Percentiles rank a stretch among this genome's conserved stretches.
Evolutionary conservation across 30 jellyfish, hydroid and myxozoan genomes (phyloP).

Genomic region (Clytia hemisphaerica): DNA sequence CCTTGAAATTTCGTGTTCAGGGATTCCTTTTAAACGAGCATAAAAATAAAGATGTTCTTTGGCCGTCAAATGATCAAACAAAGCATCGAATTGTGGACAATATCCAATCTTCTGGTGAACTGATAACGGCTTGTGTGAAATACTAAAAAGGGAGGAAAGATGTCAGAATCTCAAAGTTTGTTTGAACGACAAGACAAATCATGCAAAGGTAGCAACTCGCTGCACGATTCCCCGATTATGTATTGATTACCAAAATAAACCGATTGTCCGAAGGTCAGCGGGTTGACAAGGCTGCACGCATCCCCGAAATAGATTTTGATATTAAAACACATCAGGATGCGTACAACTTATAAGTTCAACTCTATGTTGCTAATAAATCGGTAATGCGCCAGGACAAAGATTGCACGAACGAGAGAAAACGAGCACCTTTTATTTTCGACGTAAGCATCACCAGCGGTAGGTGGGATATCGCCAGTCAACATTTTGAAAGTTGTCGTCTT

Average conservation of each 20-base stretch:
- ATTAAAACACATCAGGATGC: too few species aligned
- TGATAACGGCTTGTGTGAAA: constrained; percentile 39
- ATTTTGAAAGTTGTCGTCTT: constrained; percentile 80
- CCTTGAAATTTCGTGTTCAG: constrained; percentile 67
- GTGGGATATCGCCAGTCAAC: constrained; percentile 79
- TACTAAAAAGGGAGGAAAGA: too few species aligned
- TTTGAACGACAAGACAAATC: too few species aligned
- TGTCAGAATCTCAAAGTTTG: too few species aligned
- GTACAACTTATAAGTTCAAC: too few species aligned
- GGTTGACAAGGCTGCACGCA: too few species aligned
- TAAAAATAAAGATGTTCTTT: constrained; percentile 74
- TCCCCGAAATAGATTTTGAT: too few species aligned
- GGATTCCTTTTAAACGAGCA: constrained; percentile 78
- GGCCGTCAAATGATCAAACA: constrained; percentile 79
- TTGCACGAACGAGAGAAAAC: not conserved
- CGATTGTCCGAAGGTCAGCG: too few species aligned
- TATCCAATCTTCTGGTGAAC: constrained; percentile 82
- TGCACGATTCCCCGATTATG: too few species aligned
- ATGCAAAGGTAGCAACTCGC: too few species aligned
- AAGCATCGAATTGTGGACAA: constrained; percentile 96
- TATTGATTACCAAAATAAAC: too few species aligned
- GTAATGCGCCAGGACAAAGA: not conserved
- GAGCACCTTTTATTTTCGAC: constrained; percentile 54
- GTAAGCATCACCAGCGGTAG: constrained; percentile 76
- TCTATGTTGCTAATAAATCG: too few species aligned